Conservation (phyloP, 2,888 invertebrate genomes). For the Drosophila basisetae region DNA sequence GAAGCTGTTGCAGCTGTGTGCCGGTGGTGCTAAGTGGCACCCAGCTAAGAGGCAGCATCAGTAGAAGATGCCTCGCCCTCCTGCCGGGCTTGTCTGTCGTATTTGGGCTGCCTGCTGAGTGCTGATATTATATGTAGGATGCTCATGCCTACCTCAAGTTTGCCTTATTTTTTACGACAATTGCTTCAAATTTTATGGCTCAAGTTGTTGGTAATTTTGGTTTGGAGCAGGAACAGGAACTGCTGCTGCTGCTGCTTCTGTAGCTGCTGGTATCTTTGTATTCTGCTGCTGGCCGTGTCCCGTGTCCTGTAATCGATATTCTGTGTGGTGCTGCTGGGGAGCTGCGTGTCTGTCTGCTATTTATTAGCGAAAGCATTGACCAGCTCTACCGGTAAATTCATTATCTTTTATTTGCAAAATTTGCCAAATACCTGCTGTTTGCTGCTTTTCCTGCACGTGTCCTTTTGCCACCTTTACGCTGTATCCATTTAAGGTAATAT, state of each 20-base stretch:
- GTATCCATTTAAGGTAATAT: conserved; percentile 47
- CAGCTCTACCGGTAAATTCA: conserved; percentile 58
- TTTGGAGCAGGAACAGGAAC: conserved; percentile 14
- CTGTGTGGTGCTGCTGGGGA: conserved; percentile 6
- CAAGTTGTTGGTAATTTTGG: conserved; percentile 64
- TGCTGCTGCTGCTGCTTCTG: conserved; percentile 9
- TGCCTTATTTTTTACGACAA: conserved; percentile 58
- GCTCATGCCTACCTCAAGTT: conserved; percentile 35
- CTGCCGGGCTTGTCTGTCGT: conserved; percentile 6
- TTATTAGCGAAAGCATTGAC: conserved; percentile 63
- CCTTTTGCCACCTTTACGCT: not conserved
- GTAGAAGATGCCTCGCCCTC: conserved; percentile 16
- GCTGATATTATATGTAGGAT: conserved; percentile 41
- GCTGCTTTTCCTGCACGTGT: not conserved
- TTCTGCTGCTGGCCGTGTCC: conserved; percentile 23
- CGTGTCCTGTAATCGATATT: conserved; percentile 70
- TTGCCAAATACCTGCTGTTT: conserved; percentile 41
- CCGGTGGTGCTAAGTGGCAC: conserved; percentile 68
- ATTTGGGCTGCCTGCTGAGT: conserved; percentile 40
- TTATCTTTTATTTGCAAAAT: conserved; percentile 70
- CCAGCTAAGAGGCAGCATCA: conserved; percentile 63
- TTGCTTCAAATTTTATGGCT: conserved; percentile 75
- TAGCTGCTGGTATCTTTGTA: conserved; percentile 26
- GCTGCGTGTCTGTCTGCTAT: conserved; percentile 61
- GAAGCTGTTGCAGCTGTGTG: conserved; percentile 40